Base-by-base conservation (phyloP, 1,140 invertebrate species). In the Oryctes rhinoceros region DNA sequence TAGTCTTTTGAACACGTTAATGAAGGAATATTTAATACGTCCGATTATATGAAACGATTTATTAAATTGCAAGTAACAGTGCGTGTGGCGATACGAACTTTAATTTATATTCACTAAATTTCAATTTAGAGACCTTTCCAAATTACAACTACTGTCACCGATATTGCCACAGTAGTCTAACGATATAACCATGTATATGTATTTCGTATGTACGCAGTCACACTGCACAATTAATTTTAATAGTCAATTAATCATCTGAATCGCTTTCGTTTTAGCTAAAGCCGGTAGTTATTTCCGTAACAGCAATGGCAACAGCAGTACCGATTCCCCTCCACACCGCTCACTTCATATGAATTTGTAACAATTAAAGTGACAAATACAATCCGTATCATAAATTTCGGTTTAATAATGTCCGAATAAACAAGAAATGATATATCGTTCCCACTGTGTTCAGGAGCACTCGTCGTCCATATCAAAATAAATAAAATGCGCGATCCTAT, bases 321-420 rank as follows among this genome's bases (percentile, higher is more conserved):
- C 24, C 18, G 65, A 15, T n/a, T 59, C 53, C 53, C 15, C 5
- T 59, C 18, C 18, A 15, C 18, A n/a, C 53, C 65, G 24, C 65
- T 24, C 65, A 11, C 20, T 13, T 37, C 11, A 37, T 71, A 71
- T 71, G 65, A 71, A 71, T 71, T 71, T 85, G 83, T 82, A 85
- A 85, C 84, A 85, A 83, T 85, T 84, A 83, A 84, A 85, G 84
- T 84, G 84, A 85, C 84, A 84, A 85, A 85, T 84, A 82, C 84
- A 84, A 85, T 85, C 83, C 80, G 82, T 67, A 77, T 74, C 82
- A 85, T 85, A 85, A 85, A 85, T 85, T 81, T 78, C 78, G 82
- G 83, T 85, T 85, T 85, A 84, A 85, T 85, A 85, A 81, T 80
- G 81, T 80, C 78, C 80, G 62, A 81, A 80, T 82, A 81, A 83